These are phyloP conservation scores for Paramacrobiotus metropolitanus DNA, from an alignment of 1,140 invertebrate species.

Conservation along the genomic window DNA sequence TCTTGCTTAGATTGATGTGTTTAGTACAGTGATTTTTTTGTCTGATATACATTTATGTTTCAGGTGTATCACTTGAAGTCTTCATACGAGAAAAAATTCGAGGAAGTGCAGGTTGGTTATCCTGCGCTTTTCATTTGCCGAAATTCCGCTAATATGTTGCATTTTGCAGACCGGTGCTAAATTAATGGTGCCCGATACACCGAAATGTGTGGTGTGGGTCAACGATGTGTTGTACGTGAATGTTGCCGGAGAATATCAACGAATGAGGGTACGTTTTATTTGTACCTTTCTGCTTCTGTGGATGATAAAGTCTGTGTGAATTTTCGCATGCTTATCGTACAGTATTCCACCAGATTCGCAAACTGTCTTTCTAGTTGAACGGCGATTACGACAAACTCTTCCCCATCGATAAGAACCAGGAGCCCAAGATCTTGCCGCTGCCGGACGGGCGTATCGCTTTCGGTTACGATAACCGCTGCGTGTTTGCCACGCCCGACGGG, in stretches of 20 bases:
- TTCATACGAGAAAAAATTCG: slow-evolving; percentile 22
- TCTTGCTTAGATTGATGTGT: too few relatives aligned
- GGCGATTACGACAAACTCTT: slow-evolving; percentile 53
- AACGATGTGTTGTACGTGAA: slow-evolving; percentile 54
- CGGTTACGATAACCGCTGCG: slow-evolving; percentile 55
- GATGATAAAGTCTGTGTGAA: too few relatives aligned
- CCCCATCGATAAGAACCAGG: slow-evolving; percentile 50
- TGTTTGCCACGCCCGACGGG: slow-evolving; percentile 49
- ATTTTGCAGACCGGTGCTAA: too few relatives aligned
- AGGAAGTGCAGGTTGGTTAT: neutral
- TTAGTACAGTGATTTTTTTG: too few relatives aligned
- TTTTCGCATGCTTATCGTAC: too few relatives aligned
- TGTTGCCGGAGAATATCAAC: slow-evolving; percentile 52
- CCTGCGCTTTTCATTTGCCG: neutral
- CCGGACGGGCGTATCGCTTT: slow-evolving; percentile 46
- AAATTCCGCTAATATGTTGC: too few relatives aligned
- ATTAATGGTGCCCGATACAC: slow-evolving; percentile 54
- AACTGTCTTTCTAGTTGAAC: slow-evolving; percentile 17
- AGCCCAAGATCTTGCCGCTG: slow-evolving; percentile 53
- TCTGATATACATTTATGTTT: slow-evolving; percentile 10
- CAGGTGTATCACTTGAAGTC: slow-evolving; percentile 73
- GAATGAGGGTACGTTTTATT: slow-evolving; percentile 45
- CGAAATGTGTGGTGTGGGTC: slow-evolving; percentile 60
- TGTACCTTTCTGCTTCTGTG: too few relatives aligned
- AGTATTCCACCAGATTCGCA: too few relatives aligned